phyloP scores from a whole-genome alignment of 1,140 invertebrate genomes.

The Euura lappo region DNA sequence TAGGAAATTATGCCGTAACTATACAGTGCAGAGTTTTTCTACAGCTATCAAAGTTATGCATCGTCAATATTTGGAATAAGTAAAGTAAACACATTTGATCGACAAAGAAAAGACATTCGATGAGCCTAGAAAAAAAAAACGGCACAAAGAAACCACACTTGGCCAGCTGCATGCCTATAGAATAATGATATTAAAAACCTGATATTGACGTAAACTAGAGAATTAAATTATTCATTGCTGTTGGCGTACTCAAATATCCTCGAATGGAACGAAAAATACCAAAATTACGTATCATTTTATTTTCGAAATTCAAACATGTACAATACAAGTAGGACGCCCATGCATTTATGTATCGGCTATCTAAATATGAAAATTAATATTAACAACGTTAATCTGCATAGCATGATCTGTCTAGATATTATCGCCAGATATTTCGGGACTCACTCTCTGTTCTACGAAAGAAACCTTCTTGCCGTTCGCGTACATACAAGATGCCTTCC shows the following conservation, averaged over 20 bases:
- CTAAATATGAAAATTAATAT: conserved; percentile 10
- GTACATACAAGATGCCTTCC: conserved; percentile 86
- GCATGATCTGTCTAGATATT: background rate
- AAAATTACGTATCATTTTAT: conserved; percentile 13
- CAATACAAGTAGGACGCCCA: conserved; percentile 10
- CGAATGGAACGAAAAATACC: conserved; percentile 3
- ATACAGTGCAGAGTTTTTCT: too few species aligned
- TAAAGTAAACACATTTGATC: background rate
- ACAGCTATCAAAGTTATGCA: background rate
- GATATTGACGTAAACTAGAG: too few species aligned
- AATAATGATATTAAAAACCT: background rate
- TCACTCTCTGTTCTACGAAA: conserved; percentile 90
- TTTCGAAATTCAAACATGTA: conserved; percentile 17
- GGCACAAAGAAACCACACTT: background rate
- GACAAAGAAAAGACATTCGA: background rate
- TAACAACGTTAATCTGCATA: background rate
- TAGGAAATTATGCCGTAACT: conserved; percentile 35
- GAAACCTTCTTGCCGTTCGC: conserved; percentile 89
- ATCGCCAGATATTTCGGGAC: conserved; percentile 37
- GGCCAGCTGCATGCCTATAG: background rate
- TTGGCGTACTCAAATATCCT: background rate
- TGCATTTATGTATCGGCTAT: conserved; percentile 14
- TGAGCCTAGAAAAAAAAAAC: background rate
- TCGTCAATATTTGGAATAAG: conserved; percentile 16
- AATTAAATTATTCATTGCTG: too few species aligned